Conservation (phyloP, 2,797 vertebrate species). For the Sebastes hubbsi region DNA sequence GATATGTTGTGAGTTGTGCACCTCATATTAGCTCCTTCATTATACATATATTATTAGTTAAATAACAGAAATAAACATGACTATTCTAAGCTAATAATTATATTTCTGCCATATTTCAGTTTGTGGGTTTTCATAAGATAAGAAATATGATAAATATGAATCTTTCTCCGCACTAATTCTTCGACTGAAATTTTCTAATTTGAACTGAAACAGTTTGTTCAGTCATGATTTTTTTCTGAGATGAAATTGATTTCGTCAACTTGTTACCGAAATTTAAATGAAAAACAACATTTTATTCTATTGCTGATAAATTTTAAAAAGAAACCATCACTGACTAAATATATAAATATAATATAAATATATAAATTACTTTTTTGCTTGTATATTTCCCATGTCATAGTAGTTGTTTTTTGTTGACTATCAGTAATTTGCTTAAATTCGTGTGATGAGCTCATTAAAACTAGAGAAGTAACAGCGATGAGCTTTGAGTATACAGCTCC, state of each 20-base stretch:
- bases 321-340: neutral
- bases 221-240: neutral
- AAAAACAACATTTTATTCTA: neutral
- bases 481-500: neutral
- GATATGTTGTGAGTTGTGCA: neutral
- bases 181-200: neutral
- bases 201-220: neutral
- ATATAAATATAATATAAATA: neutral
- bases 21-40: neutral
- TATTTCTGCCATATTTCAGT: neutral
- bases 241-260: neutral
- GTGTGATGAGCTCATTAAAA: constrained; percentile 14
- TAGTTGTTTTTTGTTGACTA: neutral
- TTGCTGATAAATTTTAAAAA: neutral
- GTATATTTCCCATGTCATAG: neutral
- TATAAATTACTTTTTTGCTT: neutral
- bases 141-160: neutral
- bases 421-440: constrained; percentile 14
- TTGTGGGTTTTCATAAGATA: neutral
- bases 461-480: neutral
- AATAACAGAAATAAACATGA: neutral
- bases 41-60: neutral
- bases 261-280: neutral
- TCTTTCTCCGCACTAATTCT: neutral
- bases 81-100: neutral